A percentile compares a stretch with the other conserved stretches of the same genome.
phyloP scores from a whole-genome alignment of 2,113 vertebrate species.

The Thermophis baileyi region DNA sequence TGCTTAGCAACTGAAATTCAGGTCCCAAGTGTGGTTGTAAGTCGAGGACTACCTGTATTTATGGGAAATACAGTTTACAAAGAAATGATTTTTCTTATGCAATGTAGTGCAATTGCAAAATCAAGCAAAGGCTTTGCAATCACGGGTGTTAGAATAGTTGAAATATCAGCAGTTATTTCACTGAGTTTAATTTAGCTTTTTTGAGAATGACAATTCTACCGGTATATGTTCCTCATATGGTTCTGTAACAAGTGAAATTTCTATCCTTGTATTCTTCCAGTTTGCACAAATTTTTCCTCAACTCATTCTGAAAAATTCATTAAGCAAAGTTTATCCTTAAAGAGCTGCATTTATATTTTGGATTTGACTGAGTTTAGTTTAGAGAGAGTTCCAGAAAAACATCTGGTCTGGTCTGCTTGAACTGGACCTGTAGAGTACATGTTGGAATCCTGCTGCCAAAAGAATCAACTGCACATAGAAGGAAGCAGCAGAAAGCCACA shows the following conservation, averaged over 20 bases:
- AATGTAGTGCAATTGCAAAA: neutral
- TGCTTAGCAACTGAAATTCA: neutral
- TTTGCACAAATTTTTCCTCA: constrained; percentile 6
- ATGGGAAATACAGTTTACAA: neutral
- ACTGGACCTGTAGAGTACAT: constrained; percentile 26
- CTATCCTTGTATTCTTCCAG: neutral
- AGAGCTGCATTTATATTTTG: constrained; percentile 43
- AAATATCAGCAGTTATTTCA: neutral
- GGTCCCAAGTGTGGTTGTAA: neutral
- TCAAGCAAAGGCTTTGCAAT: neutral
- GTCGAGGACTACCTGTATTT: neutral
- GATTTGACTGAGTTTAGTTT: constrained; percentile 41
- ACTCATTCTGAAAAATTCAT: constrained; percentile 10
- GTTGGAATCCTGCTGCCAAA: neutral
- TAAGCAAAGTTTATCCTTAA: constrained; percentile 13
- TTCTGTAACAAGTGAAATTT: neutral
- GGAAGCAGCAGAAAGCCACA: neutral
- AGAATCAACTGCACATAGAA: fast-evolving
- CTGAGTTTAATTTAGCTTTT: neutral
- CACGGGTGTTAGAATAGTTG: neutral
- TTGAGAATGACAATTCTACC: neutral
- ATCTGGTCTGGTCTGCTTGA: neutral
- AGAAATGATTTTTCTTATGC: neutral
- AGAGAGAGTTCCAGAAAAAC: constrained; percentile 35
- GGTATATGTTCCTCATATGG: neutral